Evolutionary conservation across 2,888 invertebrate species (phyloP).

Genomic region (Ennomos quercinarius): DNA sequence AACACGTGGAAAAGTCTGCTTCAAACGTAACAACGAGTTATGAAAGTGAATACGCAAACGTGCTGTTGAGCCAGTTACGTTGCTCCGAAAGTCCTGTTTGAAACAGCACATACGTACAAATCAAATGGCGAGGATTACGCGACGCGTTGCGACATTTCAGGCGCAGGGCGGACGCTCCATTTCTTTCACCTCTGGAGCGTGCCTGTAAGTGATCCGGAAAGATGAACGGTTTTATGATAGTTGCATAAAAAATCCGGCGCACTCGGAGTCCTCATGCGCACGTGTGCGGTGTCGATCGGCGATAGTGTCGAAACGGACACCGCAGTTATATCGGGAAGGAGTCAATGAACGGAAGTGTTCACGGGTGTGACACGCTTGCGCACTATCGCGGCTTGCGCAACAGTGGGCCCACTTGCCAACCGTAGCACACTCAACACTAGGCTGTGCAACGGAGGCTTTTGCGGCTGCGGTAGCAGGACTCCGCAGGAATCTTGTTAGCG

Average conservation of each 20-base stretch:
- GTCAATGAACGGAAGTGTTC: conserved; percentile 85
- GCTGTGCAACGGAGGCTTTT: conserved; percentile 51
- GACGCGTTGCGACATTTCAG: conserved; percentile 51
- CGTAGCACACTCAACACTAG: conserved; percentile 53
- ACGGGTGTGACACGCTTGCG: conserved; percentile 79
- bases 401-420: conserved; percentile 72
- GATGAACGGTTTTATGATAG: conserved; percentile 56
- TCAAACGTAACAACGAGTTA: conserved; percentile 79
- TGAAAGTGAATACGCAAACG: conserved; percentile 79
- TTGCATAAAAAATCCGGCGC: conserved; percentile 22
- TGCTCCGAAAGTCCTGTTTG: conserved; percentile 70
- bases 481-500: conserved; percentile 66
- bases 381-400: conserved; percentile 81
- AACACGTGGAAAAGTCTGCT: conserved; percentile 77
- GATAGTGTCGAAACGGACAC: conserved; percentile 76
- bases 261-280: conserved; percentile 57
- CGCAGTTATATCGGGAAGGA: conserved; percentile 80
- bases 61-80: conserved; percentile 62
- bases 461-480: conserved; percentile 59
- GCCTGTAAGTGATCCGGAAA: conserved; percentile 61
- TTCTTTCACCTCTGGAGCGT: conserved; percentile 49
- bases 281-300: conserved; percentile 62
- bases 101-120: conserved; percentile 56
- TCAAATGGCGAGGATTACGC: conserved; percentile 48
- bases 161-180: conserved; percentile 47